These are phyloP conservation scores for Novumbra hubbsi DNA, from an alignment of 2,797 vertebrate genomes.

Conservation along the genomic window DNA sequence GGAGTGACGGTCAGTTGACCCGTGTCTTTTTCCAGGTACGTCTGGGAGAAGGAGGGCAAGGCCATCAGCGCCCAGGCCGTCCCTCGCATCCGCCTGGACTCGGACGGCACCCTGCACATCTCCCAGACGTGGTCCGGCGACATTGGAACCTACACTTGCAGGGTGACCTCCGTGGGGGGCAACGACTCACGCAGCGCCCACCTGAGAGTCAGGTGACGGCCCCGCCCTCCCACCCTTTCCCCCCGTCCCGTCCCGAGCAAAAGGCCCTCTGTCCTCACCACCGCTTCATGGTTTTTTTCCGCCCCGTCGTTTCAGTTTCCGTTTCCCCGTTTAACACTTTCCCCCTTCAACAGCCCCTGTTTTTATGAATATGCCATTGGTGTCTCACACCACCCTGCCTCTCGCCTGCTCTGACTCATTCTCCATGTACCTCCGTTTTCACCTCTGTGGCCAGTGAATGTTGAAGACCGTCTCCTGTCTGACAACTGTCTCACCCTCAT, in stretches of 20 bases:
- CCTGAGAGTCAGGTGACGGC: constrained; percentile 88
- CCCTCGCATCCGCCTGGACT: constrained; percentile 82
- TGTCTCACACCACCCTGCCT: no score
- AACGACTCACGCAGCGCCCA: constrained; percentile 91
- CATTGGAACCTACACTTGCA: constrained; percentile 94
- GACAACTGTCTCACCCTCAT: not conserved
- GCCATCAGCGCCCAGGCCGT: constrained; percentile 73
- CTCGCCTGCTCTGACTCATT: not conserved
- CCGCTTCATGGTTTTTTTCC: not conserved
- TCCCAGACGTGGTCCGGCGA: constrained; percentile 97
- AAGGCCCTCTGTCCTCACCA: not conserved
- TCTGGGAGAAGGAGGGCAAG: constrained; percentile 90
- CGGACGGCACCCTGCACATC: constrained; percentile 87
- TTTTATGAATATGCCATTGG: no score
- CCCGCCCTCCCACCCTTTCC: constrained; percentile 11
- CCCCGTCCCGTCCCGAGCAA: not conserved
- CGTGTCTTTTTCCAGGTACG: constrained; percentile 69
- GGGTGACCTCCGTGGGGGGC: constrained; percentile 87
- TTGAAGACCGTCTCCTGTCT: not conserved
- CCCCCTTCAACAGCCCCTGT: no score
- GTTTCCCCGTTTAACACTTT: not conserved
- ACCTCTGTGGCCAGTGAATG: not conserved
- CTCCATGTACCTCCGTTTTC: not conserved
- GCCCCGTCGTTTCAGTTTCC: not conserved
- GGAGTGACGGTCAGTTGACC: no score